Evolutionary conservation across 2,113 vertebrate species (phyloP).

Genomic region (Notothenia coriiceps): DNA sequence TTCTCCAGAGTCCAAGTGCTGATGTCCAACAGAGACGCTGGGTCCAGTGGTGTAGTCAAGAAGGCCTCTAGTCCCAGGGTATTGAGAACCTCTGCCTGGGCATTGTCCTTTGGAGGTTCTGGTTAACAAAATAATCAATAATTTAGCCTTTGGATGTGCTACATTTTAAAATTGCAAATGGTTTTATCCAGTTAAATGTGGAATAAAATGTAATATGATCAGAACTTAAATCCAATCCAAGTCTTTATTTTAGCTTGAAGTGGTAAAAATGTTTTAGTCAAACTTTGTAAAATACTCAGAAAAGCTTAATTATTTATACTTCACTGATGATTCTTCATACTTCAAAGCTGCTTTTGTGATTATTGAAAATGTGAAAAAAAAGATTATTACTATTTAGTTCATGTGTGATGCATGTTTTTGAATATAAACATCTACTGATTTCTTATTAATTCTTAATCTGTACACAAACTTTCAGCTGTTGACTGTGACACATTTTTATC

Average conservation of each 20-base stretch:
- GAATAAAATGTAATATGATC: background rate
- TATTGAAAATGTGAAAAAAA: background rate
- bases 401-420: background rate
- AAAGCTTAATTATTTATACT: background rate
- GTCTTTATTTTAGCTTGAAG: background rate
- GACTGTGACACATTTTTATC: background rate
- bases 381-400: too few relatives aligned
- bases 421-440: background rate
- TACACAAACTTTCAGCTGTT: background rate
- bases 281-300: conserved; percentile 1
- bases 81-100: conserved; percentile 61
- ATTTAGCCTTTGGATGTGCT: background rate
- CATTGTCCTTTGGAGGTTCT: conserved; percentile 64
- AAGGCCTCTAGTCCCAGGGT: conserved; percentile 70
- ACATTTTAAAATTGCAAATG: background rate
- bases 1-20: conserved; percentile 67
- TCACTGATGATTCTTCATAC: background rate
- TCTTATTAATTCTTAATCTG: background rate
- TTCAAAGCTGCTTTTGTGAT: background rate
- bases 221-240: background rate
- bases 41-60: conserved; percentile 61
- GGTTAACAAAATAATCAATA: conserved; percentile 24
- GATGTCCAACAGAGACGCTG: conserved; percentile 71
- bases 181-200: background rate
- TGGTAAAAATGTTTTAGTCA: background rate